These are phyloP conservation scores for Eupithecia insigniata DNA, from an alignment of 2,888 invertebrate genomes.

Conservation along the genomic window DNA sequence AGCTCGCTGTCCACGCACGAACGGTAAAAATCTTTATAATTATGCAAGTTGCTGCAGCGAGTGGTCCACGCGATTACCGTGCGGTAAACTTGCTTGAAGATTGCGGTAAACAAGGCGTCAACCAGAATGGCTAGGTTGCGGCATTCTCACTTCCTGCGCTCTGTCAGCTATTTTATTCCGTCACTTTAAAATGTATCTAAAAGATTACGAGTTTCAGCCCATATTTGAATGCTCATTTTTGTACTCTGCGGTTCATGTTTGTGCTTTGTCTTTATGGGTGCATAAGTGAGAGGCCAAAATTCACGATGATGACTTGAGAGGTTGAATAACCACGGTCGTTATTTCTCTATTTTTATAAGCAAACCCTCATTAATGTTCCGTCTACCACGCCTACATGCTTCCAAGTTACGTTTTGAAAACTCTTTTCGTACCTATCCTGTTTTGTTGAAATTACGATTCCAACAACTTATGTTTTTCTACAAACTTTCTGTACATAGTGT, in stretches of 20 bases:
- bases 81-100: not conserved
- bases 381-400: not conserved
- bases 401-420: not conserved
- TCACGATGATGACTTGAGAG: no score
- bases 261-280: not conserved
- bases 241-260: not conserved
- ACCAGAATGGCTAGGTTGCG: not conserved
- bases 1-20: not conserved
- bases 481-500: no score
- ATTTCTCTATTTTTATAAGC: not conserved
- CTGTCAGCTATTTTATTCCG: no score
- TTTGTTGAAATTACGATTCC: not conserved
- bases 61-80: not conserved
- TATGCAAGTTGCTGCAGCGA: not conserved
- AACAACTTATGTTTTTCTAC: not conserved
- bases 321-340: not conserved
- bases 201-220: not conserved
- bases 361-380: not conserved
- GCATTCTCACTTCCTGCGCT: no score
- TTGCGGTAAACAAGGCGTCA: not conserved
- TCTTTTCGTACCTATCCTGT: not conserved
- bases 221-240: not conserved
- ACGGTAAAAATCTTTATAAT: not conserved
- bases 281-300: not conserved
- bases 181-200: no score